Evolutionary conservation across 2,888 invertebrate genomes (phyloP).

Genomic region (Entomobrya proxima): DNA sequence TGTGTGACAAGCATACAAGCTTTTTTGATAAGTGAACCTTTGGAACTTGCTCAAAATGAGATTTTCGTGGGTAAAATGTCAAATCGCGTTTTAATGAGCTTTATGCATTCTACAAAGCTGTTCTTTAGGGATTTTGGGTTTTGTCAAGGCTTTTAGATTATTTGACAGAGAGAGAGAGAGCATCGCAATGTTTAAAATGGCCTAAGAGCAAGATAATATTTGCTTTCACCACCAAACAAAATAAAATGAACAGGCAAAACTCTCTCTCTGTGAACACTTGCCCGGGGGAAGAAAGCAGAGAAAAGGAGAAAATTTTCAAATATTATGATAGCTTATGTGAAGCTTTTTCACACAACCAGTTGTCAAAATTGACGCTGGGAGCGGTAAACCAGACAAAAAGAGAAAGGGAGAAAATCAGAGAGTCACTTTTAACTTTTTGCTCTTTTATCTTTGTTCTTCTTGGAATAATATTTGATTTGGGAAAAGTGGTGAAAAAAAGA

Average conservation of each 20-base stretch:
- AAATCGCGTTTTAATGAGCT: slow-evolving; percentile 56
- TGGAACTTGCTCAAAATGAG: slow-evolving; percentile 54
- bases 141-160: background rate
- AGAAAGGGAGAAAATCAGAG: background rate
- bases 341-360: slow-evolving; percentile 12
- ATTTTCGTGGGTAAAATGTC: slow-evolving; percentile 34
- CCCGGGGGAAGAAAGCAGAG: slow-evolving; percentile 9
- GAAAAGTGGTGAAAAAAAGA: slow-evolving; percentile 47
- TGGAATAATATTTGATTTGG: slow-evolving; percentile 67
- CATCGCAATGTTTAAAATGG: slow-evolving; percentile 40
- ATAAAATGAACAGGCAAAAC: slow-evolving; percentile 20
- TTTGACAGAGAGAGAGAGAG: background rate
- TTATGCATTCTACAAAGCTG: background rate
- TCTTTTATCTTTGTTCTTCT: slow-evolving; percentile 38
- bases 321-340: background rate
- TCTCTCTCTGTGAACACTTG: background rate
- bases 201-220: slow-evolving; percentile 28
- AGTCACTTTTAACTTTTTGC: slow-evolving; percentile 45
- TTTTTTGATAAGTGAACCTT: slow-evolving; percentile 51
- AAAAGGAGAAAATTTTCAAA: background rate
- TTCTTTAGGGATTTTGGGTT: background rate
- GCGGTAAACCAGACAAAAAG: background rate
- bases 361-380: slow-evolving; percentile 65
- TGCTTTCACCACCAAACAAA: slow-evolving; percentile 44
- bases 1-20: too few relatives aligned